Base-by-base conservation (phyloP, 2,797 vertebrate genomes). In the Spinibarbus caldwelli region DNA sequence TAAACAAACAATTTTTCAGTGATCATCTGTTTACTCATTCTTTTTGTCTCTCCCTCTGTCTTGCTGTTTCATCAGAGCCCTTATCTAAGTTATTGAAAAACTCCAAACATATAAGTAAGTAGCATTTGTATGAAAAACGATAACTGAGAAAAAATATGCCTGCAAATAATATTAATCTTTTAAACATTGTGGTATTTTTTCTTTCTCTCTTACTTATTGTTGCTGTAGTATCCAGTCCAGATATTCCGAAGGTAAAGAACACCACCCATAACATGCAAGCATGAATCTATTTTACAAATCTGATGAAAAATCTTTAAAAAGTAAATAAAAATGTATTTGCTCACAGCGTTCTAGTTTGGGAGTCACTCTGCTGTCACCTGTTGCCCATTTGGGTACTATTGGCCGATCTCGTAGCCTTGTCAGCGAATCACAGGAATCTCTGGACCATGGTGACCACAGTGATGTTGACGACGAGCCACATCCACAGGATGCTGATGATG, bases 81-180 rank as follows among this genome's bases (percentile, higher is more conserved):
- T 95, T 97, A 1, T 97, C 97, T 2, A 97, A 97, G 94, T 91
- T 95, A 85, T 93, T 98, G 91, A 99, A 98, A 95, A 96, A 96
- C 88, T 92, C 96, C 80, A 99, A 97, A 90, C 94, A 97, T 90
- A 96, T 96, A 1, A 96, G 97, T 94, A 92, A 96, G 93, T 95
- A 91, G 3, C 38, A n/a, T 70, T n/a, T 45, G 17, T 12, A 78
- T n/a, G n/a, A n/a, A n/a, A n/a, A n/a, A n/a, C n/a, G n/a, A n/a
- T n/a, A n/a, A n/a, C n/a, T 4, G 21, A 4, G 5, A 45, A 29
- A 19, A 34, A 41, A 45, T 36, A 47, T n/a, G 59, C 21, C 1
- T n/a, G n/a, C 14, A 29, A 21, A 64, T 6, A n/a, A n/a, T 68
- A 0, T 29, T 59, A 19, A 38, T 68, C 1, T 34, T 47, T 71